These are phyloP conservation scores for Ornithorhynchus anatinus DNA, from an alignment of 2,113 vertebrate genomes.

Conservation along the genomic window DNA sequence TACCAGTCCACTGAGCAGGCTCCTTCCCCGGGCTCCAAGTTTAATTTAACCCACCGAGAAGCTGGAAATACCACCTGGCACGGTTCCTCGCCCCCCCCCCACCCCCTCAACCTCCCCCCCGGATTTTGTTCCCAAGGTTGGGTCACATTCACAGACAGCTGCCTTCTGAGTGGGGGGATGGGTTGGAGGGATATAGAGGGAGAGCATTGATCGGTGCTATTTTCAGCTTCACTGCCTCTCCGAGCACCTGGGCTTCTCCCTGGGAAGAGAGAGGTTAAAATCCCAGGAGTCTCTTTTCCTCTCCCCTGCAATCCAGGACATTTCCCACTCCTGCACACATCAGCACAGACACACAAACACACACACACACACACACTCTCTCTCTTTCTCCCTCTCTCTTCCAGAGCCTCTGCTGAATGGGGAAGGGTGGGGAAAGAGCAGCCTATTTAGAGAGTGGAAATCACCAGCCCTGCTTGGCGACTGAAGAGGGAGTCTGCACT, in stretches of 20 bases:
- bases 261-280: background rate
- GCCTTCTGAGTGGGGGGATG: too few species aligned
- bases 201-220: too few species aligned
- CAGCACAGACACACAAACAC: background rate
- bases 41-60: background rate
- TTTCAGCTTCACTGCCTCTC: too few species aligned
- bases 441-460: background rate
- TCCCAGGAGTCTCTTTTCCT: background rate
- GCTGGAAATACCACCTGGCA: slow-evolving; percentile 3
- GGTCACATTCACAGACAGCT: background rate
- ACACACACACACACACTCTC: too few species aligned
- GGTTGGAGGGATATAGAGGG: too few species aligned
- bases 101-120: background rate
- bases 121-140: background rate
- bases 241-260: too few species aligned
- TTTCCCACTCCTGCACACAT: background rate
- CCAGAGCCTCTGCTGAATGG: background rate
- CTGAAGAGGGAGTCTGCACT: background rate
- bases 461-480: background rate
- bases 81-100: background rate
- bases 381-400: background rate
- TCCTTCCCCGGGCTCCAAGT: slow-evolving; percentile 17
- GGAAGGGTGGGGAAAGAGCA: background rate
- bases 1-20: background rate
- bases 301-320: background rate